phyloP scores from a whole-genome alignment of 2,113 vertebrate species.

The Triplophysa tibetana region DNA sequence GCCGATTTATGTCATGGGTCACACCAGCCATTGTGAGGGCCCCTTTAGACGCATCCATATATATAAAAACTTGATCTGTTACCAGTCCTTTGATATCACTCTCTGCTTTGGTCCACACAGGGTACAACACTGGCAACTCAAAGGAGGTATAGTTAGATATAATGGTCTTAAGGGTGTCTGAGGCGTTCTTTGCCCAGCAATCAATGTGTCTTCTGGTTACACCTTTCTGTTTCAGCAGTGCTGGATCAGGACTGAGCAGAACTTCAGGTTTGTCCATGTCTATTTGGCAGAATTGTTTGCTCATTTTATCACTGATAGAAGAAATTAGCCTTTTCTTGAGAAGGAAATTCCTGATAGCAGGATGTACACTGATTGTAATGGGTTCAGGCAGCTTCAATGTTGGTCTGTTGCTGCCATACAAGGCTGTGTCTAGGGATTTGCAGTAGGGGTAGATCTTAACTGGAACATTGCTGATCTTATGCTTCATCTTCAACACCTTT shows the following conservation, averaged over 20 bases:
- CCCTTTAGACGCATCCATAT: conserved; percentile 49
- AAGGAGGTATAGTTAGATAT: conserved; percentile 70
- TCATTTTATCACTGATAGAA: conserved; percentile 74
- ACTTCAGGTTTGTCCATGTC: conserved; percentile 61
- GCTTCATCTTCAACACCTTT: conserved; percentile 68
- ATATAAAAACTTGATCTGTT: conserved; percentile 58
- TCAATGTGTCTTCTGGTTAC: conserved; percentile 57
- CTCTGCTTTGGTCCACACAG: conserved; percentile 72
- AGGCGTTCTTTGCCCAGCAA: conserved; percentile 69
- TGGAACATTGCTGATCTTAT: conserved; percentile 61
- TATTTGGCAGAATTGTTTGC: conserved; percentile 69
- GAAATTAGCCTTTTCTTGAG: conserved; percentile 58
- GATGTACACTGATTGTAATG: conserved; percentile 68
- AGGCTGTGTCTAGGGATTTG: conserved; percentile 68
- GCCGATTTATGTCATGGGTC: conserved; percentile 62
- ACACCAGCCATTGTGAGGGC: conserved; percentile 72
- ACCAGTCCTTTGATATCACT: conserved; percentile 53
- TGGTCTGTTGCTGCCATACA: conserved; percentile 80
- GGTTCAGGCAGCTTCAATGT: conserved; percentile 77
- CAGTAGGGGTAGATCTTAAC: conserved; percentile 82
- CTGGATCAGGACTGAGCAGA: conserved; percentile 70
- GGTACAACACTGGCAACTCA: not conserved
- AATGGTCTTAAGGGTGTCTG: conserved; percentile 57
- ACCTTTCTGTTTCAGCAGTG: conserved; percentile 68
- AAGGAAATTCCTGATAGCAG: conserved; percentile 74